Percentiles rank a stretch among this genome's conserved stretches.
These are phyloP conservation scores for Manis pentadactyla DNA, from an alignment of 2,797 vertebrate genomes.

Conservation along the genomic window DNA sequence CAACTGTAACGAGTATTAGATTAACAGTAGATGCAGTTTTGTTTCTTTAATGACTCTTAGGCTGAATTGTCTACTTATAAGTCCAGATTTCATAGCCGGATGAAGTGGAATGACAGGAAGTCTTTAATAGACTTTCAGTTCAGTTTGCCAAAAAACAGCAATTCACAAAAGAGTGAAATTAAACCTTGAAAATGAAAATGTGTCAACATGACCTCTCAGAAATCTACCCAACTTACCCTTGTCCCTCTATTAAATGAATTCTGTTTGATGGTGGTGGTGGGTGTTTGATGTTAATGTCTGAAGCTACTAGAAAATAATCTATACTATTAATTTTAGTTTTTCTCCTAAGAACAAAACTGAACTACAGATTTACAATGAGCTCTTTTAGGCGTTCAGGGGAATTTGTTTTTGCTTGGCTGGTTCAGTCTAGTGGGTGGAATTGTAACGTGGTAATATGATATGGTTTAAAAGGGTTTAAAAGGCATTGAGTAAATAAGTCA, in stretches of 20 bases:
- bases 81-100: neutral
- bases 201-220: neutral
- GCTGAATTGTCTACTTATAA: neutral
- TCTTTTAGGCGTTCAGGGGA: neutral
- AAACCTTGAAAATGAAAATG: neutral
- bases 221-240: neutral
- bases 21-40: neutral
- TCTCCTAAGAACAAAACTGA: neutral
- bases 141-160: neutral
- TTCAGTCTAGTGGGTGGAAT: neutral
- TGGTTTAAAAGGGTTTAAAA: neutral
- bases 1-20: neutral
- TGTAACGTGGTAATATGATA: neutral
- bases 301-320: neutral
- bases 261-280: neutral
- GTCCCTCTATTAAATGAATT: neutral
- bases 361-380: neutral
- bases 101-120: neutral
- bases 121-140: neutral
- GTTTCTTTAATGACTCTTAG: neutral
- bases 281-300: neutral
- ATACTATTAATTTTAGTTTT: neutral
- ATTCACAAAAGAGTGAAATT: constrained; percentile 26
- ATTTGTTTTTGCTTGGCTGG: neutral
- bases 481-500: neutral